Evolutionary conservation across 2,113 vertebrate species (phyloP).

Genomic region (Pan paniscus): DNA sequence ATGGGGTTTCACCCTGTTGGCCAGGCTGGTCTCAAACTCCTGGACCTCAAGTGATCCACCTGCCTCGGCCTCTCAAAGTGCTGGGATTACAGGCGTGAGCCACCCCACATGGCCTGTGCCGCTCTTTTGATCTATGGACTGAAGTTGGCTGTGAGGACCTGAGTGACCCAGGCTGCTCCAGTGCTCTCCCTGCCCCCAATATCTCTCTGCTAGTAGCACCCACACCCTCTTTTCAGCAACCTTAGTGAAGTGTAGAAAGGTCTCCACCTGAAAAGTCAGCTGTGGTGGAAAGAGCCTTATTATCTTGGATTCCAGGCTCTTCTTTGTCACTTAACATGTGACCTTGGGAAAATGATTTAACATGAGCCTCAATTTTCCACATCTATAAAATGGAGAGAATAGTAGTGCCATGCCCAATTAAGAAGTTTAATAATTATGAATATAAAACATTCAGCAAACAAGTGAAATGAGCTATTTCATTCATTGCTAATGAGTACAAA

Average conservation of each 20-base stretch:
- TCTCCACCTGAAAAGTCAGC: background rate
- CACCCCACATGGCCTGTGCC: no score
- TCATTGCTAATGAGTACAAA: conserved; percentile 50
- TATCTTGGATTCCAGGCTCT: background rate
- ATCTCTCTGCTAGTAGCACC: background rate
- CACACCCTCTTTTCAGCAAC: background rate
- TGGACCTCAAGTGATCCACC: no score
- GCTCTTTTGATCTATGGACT: background rate
- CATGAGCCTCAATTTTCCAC: background rate
- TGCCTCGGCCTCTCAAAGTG: no score
- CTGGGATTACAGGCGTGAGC: no score
- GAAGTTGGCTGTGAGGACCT: background rate
- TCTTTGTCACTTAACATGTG: background rate
- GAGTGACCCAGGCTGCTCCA: background rate
- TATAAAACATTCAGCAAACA: conserved; percentile 41
- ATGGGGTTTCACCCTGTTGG: no score
- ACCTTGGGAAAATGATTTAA: background rate
- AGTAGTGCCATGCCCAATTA: background rate
- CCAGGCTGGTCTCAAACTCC: no score
- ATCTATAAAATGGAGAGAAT: conserved; percentile 49
- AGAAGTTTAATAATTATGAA: conserved; percentile 35
- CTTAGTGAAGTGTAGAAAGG: background rate
- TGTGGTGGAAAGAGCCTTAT: background rate
- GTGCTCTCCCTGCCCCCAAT: background rate
- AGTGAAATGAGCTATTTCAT: conserved; percentile 28